phyloP scores from a whole-genome alignment of 1,140 invertebrate species.

The Centruroides vittatus region DNA sequence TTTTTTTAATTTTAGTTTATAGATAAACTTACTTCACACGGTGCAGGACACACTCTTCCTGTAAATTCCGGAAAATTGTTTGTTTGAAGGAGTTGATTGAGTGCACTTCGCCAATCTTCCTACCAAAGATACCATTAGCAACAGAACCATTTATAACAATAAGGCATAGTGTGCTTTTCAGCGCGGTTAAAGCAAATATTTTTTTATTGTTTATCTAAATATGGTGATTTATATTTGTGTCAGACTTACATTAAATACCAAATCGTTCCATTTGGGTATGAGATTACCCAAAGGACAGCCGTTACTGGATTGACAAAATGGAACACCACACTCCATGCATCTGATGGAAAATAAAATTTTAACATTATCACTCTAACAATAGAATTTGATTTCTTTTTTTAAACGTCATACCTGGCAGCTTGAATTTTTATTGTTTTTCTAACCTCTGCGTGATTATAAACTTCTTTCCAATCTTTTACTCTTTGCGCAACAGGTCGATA shows the following conservation, averaged over 20 bases:
- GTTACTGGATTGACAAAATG: slow-evolving; percentile 94
- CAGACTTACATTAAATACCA: slow-evolving; percentile 56
- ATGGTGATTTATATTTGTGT: too few relatives aligned
- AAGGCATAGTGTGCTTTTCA: too few relatives aligned
- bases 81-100: slow-evolving; percentile 87
- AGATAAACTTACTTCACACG: slow-evolving; percentile 65
- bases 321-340: slow-evolving; percentile 99
- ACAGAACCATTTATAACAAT: too few relatives aligned
- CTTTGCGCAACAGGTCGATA: slow-evolving; percentile 73
- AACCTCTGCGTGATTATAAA: slow-evolving; percentile 76
- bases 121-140: slow-evolving; percentile 15
- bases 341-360: slow-evolving; percentile 15
- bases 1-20: background rate
- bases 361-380: background rate
- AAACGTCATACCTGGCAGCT: slow-evolving; percentile 50
- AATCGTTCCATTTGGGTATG: slow-evolving; percentile 98
- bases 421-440: slow-evolving; percentile 75
- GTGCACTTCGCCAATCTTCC: slow-evolving; percentile 92
- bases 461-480: slow-evolving; percentile 91
- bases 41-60: slow-evolving; percentile 93
- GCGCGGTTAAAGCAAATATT: too few relatives aligned
- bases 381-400: background rate
- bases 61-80: slow-evolving; percentile 99
- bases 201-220: too few relatives aligned
- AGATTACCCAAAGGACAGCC: slow-evolving; percentile 97